Conservation (phyloP, 2,888 invertebrate genomes). For the Drosophila parthenogenetica region DNA sequence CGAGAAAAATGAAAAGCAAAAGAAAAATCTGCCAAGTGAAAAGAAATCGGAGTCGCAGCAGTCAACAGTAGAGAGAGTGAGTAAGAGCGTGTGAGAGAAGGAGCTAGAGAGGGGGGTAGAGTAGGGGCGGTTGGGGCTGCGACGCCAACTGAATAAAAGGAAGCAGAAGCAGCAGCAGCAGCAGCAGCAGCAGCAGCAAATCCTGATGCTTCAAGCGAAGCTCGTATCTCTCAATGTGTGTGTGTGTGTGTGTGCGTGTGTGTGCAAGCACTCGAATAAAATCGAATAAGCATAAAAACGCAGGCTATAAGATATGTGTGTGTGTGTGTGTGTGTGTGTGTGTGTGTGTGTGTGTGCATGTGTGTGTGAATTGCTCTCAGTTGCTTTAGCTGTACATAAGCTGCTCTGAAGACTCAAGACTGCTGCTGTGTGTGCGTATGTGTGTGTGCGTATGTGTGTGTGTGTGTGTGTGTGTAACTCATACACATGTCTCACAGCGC, state of each 20-base stretch:
- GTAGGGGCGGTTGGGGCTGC: background rate
- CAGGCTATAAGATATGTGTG: constrained; percentile 67
- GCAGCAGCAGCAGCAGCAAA: constrained; percentile 77
- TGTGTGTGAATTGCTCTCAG: constrained; percentile 32
- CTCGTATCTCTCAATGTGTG: constrained; percentile 54
- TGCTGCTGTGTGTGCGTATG: constrained; percentile 1
- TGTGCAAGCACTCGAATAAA: constrained; percentile 76
- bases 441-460: constrained; percentile 27
- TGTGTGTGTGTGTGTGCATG: too few species aligned
- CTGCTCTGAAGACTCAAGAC: constrained; percentile 25
- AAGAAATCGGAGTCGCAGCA: constrained; percentile 78
- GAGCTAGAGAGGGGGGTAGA: constrained; percentile 10
- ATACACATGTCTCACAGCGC: constrained; percentile 67
- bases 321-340: constrained; percentile 29
- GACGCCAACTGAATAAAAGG: constrained; percentile 48
- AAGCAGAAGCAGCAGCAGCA: constrained; percentile 65
- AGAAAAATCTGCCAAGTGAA: constrained; percentile 81
- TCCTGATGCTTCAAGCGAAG: constrained; percentile 72
- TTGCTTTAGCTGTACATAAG: constrained; percentile 61
- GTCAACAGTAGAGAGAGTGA: constrained; percentile 30
- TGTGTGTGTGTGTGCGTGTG: constrained; percentile 33
- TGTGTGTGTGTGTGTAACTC: constrained; percentile 29
- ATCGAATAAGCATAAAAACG: constrained; percentile 79
- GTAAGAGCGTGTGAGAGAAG: constrained; percentile 11
- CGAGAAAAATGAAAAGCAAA: constrained; percentile 72